Evolutionary conservation across 2,888 invertebrate species (phyloP).

Genomic region (Dasypolia templi): DNA sequence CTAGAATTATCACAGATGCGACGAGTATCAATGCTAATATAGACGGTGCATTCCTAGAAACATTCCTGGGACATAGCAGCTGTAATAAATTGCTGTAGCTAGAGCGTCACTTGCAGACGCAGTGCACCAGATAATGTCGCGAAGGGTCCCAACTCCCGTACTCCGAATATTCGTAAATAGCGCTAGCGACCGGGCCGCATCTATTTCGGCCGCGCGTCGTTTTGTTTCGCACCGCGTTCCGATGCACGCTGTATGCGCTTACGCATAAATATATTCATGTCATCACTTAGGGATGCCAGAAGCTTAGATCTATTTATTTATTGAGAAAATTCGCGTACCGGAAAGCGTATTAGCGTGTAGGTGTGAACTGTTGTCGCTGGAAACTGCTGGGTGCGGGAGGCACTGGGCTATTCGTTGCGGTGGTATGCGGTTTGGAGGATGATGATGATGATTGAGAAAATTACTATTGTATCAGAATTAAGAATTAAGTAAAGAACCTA

Average conservation of each 20-base stretch:
- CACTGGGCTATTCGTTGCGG: not conserved
- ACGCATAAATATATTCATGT: slow-evolving; percentile 74
- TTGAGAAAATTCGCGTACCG: not conserved
- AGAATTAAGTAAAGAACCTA: not conserved
- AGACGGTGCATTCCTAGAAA: slow-evolving; percentile 11
- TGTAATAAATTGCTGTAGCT: slow-evolving; percentile 49
- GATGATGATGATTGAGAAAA: not conserved
- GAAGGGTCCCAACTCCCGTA: slow-evolving; percentile 50
- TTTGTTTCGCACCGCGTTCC: slow-evolving; percentile 70
- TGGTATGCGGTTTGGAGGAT: not conserved
- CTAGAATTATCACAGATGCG: not conserved
- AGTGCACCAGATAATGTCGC: slow-evolving; percentile 49
- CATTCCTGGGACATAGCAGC: slow-evolving; percentile 35
- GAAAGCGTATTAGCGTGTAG: not conserved
- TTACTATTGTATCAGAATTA: not conserved
- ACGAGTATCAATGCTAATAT: not conserved
- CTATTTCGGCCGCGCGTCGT: slow-evolving; percentile 76
- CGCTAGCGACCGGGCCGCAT: slow-evolving; percentile 66
- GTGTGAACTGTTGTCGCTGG: not conserved
- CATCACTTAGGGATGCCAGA: slow-evolving; percentile 66
- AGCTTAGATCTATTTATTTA: not conserved
- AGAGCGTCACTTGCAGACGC: slow-evolving; percentile 39
- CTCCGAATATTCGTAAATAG: slow-evolving; percentile 65
- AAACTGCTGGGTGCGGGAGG: not conserved
- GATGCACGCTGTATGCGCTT: slow-evolving; percentile 70